Percentiles rank a stretch among this genome's conserved stretches.
These are phyloP conservation scores for Carabus problematicus DNA, from an alignment of 2,888 invertebrate species.

Conservation along the genomic window DNA sequence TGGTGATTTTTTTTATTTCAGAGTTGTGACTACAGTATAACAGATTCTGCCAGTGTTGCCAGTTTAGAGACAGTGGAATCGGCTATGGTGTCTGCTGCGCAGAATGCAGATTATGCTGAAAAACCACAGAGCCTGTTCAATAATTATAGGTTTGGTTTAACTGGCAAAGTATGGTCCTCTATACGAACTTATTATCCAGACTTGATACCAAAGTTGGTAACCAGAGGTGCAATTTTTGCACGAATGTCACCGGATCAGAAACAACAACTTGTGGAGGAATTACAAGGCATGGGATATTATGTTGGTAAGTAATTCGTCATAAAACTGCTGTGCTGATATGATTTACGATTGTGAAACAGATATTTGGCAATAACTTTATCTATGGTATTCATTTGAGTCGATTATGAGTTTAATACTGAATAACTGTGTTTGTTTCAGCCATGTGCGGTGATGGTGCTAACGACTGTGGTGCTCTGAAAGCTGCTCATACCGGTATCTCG, in stretches of 20 bases:
- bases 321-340: too few species aligned
- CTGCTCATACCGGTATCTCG: constrained; percentile 91
- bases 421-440: constrained; percentile 60
- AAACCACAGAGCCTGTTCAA: constrained; percentile 46
- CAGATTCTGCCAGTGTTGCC: constrained; percentile 67
- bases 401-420: background rate
- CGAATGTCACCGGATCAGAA: constrained; percentile 96
- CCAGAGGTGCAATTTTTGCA: constrained; percentile 88
- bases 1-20: constrained; percentile 30
- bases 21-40: constrained; percentile 54
- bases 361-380: too few species aligned
- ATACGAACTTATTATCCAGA: constrained; percentile 75
- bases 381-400: too few species aligned
- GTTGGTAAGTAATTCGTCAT: constrained; percentile 69
- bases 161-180: constrained; percentile 75
- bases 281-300: constrained; percentile 86
- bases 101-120: constrained; percentile 19
- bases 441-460: constrained; percentile 99
- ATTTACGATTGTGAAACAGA: too few species aligned
- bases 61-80: constrained; percentile 71
- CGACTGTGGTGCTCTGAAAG: constrained; percentile 93
- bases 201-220: constrained; percentile 70
- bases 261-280: constrained; percentile 85
- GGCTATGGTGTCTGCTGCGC: constrained; percentile 55
- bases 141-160: constrained; percentile 62